Evolutionary conservation across 2,797 vertebrate genomes (phyloP).

Genomic region (Manis crassicaudata): DNA sequence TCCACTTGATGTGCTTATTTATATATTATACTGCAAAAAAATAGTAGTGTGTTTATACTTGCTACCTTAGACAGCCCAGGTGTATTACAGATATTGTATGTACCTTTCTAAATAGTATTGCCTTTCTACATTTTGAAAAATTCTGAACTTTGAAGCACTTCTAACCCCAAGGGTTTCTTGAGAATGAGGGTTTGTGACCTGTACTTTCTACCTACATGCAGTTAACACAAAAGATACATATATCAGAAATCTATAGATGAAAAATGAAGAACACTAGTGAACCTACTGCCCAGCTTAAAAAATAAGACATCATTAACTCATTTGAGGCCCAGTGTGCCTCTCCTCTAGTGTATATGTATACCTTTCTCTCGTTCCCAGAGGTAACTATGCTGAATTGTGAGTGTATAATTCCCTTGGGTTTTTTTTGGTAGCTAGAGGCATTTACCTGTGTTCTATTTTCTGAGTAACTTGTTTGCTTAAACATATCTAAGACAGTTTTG

Average conservation of each 20-base stretch:
- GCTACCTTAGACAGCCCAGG: neutral
- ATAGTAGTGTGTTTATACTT: neutral
- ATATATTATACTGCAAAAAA: neutral
- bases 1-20: neutral
- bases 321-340: neutral
- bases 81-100: neutral
- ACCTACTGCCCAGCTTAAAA: neutral
- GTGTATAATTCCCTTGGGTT: neutral
- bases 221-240: neutral
- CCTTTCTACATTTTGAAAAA: constrained; percentile 5
- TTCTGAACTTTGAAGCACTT: neutral
- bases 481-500: constrained; percentile 2
- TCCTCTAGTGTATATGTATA: neutral
- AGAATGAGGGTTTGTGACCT: constrained; percentile 9
- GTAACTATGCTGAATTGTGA: neutral
- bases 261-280: neutral
- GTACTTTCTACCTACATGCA: neutral
- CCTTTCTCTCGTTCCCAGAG: neutral
- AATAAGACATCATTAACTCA: neutral
- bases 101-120: neutral
- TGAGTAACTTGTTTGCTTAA: constrained; percentile 15
- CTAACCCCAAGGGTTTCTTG: neutral
- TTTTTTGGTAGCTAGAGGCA: neutral
- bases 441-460: neutral
- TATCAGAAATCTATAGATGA: neutral